A percentile compares a stretch with the other conserved stretches of the same genome.
These are phyloP conservation scores for Perodicticus potto DNA, from an alignment of 2,797 vertebrate species.

Conservation along the genomic window DNA sequence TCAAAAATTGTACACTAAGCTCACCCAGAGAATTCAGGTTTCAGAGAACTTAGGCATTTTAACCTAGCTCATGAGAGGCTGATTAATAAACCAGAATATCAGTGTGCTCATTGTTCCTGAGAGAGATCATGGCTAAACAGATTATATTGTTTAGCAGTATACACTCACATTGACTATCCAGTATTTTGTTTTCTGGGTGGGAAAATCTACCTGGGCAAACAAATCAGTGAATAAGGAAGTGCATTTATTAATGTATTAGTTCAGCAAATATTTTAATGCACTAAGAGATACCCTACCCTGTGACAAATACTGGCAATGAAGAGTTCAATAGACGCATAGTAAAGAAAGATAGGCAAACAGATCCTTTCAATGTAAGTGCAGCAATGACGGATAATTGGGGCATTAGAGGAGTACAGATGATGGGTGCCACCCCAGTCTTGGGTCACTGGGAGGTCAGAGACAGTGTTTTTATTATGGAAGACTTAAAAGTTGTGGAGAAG, in stretches of 20 bases:
- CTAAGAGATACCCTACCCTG: not conserved
- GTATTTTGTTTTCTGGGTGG: conserved; percentile 6
- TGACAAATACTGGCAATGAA: not conserved
- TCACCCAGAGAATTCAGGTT: not conserved
- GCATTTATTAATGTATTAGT: not conserved
- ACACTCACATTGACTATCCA: not conserved
- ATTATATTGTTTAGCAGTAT: not conserved
- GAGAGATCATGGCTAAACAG: not conserved
- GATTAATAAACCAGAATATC: not conserved
- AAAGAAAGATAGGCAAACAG: not conserved
- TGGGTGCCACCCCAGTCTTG: not conserved
- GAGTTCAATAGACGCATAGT: not conserved
- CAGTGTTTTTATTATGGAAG: not conserved
- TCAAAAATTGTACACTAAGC: not conserved
- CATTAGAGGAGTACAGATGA: not conserved
- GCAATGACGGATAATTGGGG: not conserved
- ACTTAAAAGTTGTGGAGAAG: not conserved
- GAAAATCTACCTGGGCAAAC: not conserved
- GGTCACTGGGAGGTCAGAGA: not conserved
- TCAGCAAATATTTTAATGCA: not conserved
- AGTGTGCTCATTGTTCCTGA: not conserved
- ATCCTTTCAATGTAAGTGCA: not conserved
- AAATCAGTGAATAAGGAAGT: not conserved
- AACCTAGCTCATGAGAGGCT: not conserved
- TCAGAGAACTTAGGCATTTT: conserved; percentile 19